phyloP scores from a whole-genome alignment of 2,113 vertebrate genomes.

The Hyperoodon ampullatus region DNA sequence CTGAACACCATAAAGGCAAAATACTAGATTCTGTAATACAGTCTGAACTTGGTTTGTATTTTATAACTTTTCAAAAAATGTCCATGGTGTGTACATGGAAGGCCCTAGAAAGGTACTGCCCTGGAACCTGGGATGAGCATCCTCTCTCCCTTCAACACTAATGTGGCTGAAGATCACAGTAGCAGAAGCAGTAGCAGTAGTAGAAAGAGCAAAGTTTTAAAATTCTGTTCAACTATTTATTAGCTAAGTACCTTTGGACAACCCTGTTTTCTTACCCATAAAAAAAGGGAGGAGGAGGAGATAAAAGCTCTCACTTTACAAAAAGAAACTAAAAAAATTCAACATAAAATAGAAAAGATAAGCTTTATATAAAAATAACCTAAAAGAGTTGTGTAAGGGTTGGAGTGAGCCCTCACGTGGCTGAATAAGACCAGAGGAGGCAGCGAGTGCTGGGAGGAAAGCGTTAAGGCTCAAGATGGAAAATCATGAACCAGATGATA shows the following conservation, averaged over 20 bases:
- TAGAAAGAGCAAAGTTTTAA: conserved; percentile 31
- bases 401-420: too few relatives aligned
- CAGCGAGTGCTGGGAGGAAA: too few relatives aligned
- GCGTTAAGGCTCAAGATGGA: conserved; percentile 78
- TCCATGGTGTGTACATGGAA: not conserved
- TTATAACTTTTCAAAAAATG: conserved; percentile 41
- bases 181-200: not conserved
- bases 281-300: not conserved
- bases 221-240: conserved; percentile 6
- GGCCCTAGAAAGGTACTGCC: not conserved
- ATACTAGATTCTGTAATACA: not conserved
- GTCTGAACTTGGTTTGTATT: not conserved
- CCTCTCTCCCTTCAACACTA: not conserved
- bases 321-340: conserved; percentile 18
- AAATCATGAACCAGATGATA: conserved; percentile 59
- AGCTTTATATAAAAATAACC: not conserved
- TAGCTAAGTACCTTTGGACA: not conserved
- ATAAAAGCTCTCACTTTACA: not conserved
- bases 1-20: not conserved
- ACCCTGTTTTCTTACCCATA: not conserved
- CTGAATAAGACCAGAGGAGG: too few relatives aligned
- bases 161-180: not conserved
- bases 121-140: not conserved
- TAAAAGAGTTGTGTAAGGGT: not conserved
- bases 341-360: conserved; percentile 20